A percentile compares a stretch with the other conserved stretches of the same genome.
Conservation (phyloP, 2,113 vertebrate species). For the Paramormyrops kingsleyae region DNA sequence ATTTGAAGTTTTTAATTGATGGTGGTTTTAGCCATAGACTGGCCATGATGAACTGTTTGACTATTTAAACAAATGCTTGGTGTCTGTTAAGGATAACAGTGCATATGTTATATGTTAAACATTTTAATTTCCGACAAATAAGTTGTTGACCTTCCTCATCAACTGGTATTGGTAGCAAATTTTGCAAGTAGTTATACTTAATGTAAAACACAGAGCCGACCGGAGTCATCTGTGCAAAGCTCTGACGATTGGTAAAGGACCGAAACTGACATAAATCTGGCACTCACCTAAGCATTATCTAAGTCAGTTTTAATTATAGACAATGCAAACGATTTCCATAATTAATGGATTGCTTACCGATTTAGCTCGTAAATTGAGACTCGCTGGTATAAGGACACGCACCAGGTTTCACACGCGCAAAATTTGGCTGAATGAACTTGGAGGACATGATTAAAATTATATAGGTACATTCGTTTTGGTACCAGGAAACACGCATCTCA, state of each 20-base stretch:
- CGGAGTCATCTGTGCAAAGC: background rate
- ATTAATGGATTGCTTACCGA: background rate
- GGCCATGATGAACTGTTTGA: background rate
- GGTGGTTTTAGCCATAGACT: background rate
- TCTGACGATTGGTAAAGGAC: background rate
- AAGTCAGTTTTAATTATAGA: background rate
- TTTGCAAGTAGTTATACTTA: background rate
- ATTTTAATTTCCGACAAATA: background rate
- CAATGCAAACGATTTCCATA: constrained; percentile 2
- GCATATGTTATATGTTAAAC: background rate
- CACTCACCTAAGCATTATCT: background rate
- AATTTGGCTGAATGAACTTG: background rate
- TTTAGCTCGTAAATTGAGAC: background rate
- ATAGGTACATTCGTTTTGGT: background rate
- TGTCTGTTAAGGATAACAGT: background rate
- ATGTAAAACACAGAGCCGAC: background rate
- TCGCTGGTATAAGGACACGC: background rate
- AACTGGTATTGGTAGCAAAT: background rate
- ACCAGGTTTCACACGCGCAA: background rate
- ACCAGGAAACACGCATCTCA: background rate
- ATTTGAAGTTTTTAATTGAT: background rate
- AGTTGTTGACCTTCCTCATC: background rate
- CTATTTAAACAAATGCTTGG: background rate
- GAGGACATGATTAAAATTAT: background rate
- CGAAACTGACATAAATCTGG: background rate